These are phyloP conservation scores for Tenodera sinensis DNA, from an alignment of 2,888 invertebrate species.

Conservation along the genomic window DNA sequence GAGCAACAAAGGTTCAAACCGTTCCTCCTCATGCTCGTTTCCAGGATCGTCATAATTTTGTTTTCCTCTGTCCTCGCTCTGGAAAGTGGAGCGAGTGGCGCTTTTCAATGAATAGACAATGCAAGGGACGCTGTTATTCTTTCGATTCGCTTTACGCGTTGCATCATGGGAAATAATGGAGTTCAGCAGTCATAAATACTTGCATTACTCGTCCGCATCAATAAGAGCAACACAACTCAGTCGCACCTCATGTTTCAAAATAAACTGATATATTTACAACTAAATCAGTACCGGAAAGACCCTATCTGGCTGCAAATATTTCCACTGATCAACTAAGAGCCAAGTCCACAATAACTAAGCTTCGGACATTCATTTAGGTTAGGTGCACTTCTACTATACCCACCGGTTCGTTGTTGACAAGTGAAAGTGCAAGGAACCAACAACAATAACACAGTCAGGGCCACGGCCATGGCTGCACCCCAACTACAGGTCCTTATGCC, in stretches of 20 bases:
- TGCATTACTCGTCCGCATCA: neutral
- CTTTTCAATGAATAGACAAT: neutral
- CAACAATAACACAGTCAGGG: too few relatives aligned
- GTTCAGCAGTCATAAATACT: conserved; percentile 7
- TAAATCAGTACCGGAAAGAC: neutral
- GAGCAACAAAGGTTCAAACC: neutral
- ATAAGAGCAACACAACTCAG: neutral
- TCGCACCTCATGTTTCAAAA: neutral
- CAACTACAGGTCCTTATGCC: too few relatives aligned
- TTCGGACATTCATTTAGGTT: too few relatives aligned
- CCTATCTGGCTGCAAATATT: neutral
- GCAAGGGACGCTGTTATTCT: neutral
- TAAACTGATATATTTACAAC: neutral
- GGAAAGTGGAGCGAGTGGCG: too few relatives aligned
- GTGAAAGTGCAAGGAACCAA: too few relatives aligned
- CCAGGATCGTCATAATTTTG: neutral
- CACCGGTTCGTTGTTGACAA: too few relatives aligned
- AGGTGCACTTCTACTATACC: too few relatives aligned
- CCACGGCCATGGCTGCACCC: too few relatives aligned
- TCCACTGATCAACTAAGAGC: neutral
- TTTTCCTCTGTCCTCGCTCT: neutral
- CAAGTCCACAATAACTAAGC: too few relatives aligned
- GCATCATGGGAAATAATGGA: neutral
- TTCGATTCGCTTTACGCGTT: neutral
- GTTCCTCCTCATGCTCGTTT: neutral